Conservation (phyloP, 2,888 invertebrate species). For the Leptinotarsa juncta region DNA sequence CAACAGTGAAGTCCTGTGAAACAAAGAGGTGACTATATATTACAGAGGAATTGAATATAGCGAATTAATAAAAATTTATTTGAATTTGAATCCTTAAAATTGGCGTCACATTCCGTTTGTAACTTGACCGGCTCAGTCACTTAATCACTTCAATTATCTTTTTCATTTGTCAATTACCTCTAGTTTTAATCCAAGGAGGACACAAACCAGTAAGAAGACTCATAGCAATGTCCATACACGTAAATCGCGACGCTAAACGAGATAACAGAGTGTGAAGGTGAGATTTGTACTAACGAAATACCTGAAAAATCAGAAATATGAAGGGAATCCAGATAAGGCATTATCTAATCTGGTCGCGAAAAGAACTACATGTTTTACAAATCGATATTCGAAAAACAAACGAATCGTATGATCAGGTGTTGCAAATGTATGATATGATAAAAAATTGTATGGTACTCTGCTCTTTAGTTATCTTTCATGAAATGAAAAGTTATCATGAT, state of each 20-base stretch:
- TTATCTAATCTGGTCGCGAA: constrained; percentile 10
- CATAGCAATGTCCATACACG: neutral
- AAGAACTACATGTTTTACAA: neutral
- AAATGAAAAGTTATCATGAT: no score
- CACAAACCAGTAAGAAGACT: constrained; percentile 35
- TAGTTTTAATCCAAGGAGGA: constrained; percentile 33
- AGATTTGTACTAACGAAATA: constrained; percentile 4
- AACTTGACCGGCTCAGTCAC: neutral
- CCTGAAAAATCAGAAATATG: neutral
- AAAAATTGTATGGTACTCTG: no score
- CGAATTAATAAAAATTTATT: no score
- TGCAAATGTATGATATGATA: neutral
- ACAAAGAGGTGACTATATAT: no score
- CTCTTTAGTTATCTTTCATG: no score
- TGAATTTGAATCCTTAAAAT: no score
- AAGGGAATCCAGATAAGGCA: neutral
- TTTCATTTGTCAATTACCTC: constrained; percentile 22
- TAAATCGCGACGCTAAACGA: neutral
- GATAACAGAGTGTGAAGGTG: neutral
- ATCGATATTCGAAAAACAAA: constrained; percentile 4
- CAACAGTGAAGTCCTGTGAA: no score
- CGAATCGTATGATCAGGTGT: neutral
- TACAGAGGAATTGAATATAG: no score
- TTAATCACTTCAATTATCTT: neutral
- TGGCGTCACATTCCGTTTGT: no score